Conservation (phyloP, 1,140 invertebrate genomes). For the Solenopsis fugax region DNA sequence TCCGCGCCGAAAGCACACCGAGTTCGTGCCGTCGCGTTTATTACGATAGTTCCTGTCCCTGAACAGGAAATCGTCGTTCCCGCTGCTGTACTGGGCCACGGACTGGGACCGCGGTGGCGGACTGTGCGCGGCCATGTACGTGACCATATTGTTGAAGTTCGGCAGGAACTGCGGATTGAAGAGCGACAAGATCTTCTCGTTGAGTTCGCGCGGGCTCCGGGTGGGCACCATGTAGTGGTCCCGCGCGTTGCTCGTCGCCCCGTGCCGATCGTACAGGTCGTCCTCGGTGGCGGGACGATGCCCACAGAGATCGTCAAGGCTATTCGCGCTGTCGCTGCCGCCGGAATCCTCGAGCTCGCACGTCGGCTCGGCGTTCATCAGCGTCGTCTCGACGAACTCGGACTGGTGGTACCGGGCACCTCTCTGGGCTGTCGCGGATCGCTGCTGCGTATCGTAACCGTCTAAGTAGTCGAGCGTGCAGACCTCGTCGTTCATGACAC, state of each 20-base stretch:
- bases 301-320: conserved; percentile 65
- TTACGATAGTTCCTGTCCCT: conserved; percentile 46
- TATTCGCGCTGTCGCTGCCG: conserved; percentile 67
- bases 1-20: conserved; percentile 72
- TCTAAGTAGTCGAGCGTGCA: conserved; percentile 56
- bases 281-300: conserved; percentile 31
- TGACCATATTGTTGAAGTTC: conserved; percentile 84
- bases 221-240: conserved; percentile 83
- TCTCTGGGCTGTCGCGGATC: conserved; percentile 32
- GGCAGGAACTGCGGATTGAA: conserved; percentile 84
- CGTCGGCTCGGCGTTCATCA: conserved; percentile 48
- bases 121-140: conserved; percentile 77
- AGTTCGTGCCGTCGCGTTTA: conserved; percentile 66
- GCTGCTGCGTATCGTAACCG: conserved; percentile 42
- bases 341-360: conserved; percentile 50
- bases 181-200: conserved; percentile 80
- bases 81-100: conserved; percentile 64
- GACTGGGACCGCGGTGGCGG: conserved; percentile 73
- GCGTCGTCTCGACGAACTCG: conserved; percentile 70
- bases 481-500: conserved; percentile 40
- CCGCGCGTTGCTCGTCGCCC: neutral
- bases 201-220: conserved; percentile 73
- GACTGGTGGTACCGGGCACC: conserved; percentile 2
- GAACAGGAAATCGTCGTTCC: conserved; percentile 52
- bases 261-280: conserved; percentile 17